These are phyloP conservation scores for Thera britannica DNA, from an alignment of 2,888 invertebrate species.

Conservation along the genomic window DNA sequence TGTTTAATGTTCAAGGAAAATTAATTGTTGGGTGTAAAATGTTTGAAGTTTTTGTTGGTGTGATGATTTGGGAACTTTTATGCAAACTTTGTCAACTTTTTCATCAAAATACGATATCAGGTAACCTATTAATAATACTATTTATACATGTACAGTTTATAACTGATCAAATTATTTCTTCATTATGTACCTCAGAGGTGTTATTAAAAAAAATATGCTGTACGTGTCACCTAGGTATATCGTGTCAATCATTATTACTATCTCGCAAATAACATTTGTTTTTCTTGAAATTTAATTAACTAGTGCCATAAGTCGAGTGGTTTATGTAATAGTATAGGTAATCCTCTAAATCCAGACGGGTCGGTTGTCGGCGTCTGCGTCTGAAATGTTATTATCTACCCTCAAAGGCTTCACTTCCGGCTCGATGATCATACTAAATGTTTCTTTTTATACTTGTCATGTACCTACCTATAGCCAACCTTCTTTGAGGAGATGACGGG, in stretches of 20 bases:
- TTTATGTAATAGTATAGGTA: conserved; percentile 48
- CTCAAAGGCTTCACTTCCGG: conserved; percentile 76
- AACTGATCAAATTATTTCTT: too few relatives aligned
- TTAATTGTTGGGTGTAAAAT: conserved; percentile 32
- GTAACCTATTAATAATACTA: too few relatives aligned
- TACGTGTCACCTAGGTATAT: too few relatives aligned
- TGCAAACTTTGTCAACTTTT: too few relatives aligned
- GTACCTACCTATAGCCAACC: conserved; percentile 6
- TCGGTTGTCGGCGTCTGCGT: conserved; percentile 59
- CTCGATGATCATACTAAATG: conserved; percentile 68
- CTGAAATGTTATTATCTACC: conserved; percentile 79
- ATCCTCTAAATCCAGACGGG: conserved; percentile 53
- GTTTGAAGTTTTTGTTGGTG: conserved; percentile 24
- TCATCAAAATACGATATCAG: too few relatives aligned
- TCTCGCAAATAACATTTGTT: neutral
- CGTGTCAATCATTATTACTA: neutral
- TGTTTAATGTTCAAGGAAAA: conserved; percentile 38
- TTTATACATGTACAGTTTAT: too few relatives aligned
- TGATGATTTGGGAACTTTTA: neutral
- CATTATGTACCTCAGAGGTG: too few relatives aligned
- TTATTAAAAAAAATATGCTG: too few relatives aligned
- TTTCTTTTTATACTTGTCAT: conserved; percentile 61
- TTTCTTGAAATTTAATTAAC: neutral
- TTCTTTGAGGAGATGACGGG: conserved; percentile 8
- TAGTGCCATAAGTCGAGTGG: conserved; percentile 10